Percentiles rank a stretch among this genome's conserved stretches.
Evolutionary conservation across 1,140 invertebrate species (phyloP).

Genomic region (Drosophila saltans): DNA sequence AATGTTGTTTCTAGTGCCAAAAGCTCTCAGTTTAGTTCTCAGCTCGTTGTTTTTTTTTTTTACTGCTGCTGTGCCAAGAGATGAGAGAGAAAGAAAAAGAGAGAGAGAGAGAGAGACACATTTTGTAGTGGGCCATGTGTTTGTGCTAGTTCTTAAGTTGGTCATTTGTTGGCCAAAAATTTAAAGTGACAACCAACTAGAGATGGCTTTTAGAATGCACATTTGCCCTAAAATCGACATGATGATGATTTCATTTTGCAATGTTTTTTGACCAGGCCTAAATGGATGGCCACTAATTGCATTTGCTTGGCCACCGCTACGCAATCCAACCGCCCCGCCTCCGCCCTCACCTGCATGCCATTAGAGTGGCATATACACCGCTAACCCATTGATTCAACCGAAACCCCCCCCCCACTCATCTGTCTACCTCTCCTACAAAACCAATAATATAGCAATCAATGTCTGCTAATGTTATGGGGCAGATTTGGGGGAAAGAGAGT

Average conservation of each 20-base stretch:
- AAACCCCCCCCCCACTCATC: constrained; percentile 53
- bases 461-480: constrained; percentile 39
- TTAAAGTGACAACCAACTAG: constrained; percentile 20
- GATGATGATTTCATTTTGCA: constrained; percentile 35
- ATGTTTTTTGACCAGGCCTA: constrained; percentile 28
- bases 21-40: constrained; percentile 1
- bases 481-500: too few species aligned
- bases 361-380: constrained; percentile 39
- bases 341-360: constrained; percentile 57
- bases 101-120: constrained; percentile 8
- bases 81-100: background rate
- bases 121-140: constrained; percentile 12
- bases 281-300: constrained; percentile 67
- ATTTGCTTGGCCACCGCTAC: constrained; percentile 59
- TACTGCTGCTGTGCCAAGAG: background rate
- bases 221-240: background rate
- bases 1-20: background rate
- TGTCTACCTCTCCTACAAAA: constrained; percentile 23
- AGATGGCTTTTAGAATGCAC: constrained; percentile 36
- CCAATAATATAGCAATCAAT: constrained; percentile 78
- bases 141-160: background rate
- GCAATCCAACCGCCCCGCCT: constrained; percentile 33
- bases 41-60: constrained; percentile 39
- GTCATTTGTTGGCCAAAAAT: constrained; percentile 13
- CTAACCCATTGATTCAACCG: constrained; percentile 11